Evolutionary conservation across 2,113 vertebrate genomes (phyloP), one percentile per base, ranked within the genome.

Genomic region (Mungos mungo): DNA sequence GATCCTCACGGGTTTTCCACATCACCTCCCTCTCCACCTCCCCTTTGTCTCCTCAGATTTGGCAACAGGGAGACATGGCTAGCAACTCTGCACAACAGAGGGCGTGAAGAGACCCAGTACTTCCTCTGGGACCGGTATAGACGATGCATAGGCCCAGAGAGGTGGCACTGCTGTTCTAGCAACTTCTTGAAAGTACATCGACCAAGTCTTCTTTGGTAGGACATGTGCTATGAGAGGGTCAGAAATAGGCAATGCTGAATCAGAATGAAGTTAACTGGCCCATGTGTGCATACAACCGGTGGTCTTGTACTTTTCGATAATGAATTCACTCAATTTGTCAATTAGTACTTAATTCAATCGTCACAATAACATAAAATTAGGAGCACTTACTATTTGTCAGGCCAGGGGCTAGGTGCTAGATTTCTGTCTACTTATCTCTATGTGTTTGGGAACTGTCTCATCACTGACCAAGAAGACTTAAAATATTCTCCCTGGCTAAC

Each of bases 401-500:
- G 81, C 38, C 69, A n/a, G 33, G 31, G 29, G 60, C 69, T 77
- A 47, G 57, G 41, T 79, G 35, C 60, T 72, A 35, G 72, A 68
- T 60, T 38, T 79, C 31, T 60, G 69, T 77, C 65, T 96, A 80
- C 33, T n/a, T 72, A 45, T 66, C 82, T 31, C 31, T 71, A 12
- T 81, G 35, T 72, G 47, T 95, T 90, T 90, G 15, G 65, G 76
- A 25, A 66, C 54, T 29, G 68, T 90, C 82, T 87, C 69, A 52
- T 86, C 38, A n/a, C 19, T 54, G 33, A 89, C 41, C n/a, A 27
- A 81, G n/a, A 93, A 81, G 27, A 60, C 93, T 95, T 87, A 83
- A 87, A 81, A 65, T 80, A 83, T 86, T 82, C 95, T 71, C 45
- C 54, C 83, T 93, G 68, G 33, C 63, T 76, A 84, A 92, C 96